Conservation (phyloP, 2,113 vertebrate genomes). For the Heterochromis multidens region DNA sequence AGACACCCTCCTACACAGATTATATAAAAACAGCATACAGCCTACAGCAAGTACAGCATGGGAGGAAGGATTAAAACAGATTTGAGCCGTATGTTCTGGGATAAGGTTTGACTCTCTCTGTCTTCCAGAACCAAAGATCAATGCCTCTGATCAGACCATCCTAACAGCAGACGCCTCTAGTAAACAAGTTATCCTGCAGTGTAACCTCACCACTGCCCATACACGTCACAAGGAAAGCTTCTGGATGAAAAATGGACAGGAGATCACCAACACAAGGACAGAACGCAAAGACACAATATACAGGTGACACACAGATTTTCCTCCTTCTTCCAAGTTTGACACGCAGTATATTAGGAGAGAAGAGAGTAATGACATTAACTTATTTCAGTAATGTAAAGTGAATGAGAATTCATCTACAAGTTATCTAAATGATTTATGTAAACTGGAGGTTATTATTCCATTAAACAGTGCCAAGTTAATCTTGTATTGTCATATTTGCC, state of each 20-base stretch:
- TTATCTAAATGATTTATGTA: neutral
- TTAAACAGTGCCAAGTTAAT: neutral
- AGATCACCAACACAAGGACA: constrained; percentile 82
- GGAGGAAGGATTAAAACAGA: constrained; percentile 11
- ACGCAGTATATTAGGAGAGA: neutral
- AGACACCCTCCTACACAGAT: constrained; percentile 53
- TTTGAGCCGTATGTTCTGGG: constrained; percentile 44
- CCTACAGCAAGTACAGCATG: constrained; percentile 37
- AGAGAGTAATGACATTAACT: neutral
- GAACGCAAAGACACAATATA: constrained; percentile 76
- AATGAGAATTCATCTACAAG: neutral
- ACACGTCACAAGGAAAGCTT: constrained; percentile 82
- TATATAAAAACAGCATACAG: constrained; percentile 51
- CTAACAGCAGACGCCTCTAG: constrained; percentile 63
- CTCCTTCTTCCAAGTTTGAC: neutral
- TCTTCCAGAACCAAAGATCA: constrained; percentile 94
- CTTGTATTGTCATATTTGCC: neutral
- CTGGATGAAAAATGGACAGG: constrained; percentile 93
- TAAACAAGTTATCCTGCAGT: constrained; percentile 79
- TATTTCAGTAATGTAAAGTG: neutral
- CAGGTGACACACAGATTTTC: constrained; percentile 74
- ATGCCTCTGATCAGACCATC: constrained; percentile 84
- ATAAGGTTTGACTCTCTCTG: constrained; percentile 64
- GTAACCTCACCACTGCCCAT: constrained; percentile 90
- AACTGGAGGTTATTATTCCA: neutral